Conservation (phyloP, 2,888 invertebrate genomes). For the Zele albiditarsus region DNA sequence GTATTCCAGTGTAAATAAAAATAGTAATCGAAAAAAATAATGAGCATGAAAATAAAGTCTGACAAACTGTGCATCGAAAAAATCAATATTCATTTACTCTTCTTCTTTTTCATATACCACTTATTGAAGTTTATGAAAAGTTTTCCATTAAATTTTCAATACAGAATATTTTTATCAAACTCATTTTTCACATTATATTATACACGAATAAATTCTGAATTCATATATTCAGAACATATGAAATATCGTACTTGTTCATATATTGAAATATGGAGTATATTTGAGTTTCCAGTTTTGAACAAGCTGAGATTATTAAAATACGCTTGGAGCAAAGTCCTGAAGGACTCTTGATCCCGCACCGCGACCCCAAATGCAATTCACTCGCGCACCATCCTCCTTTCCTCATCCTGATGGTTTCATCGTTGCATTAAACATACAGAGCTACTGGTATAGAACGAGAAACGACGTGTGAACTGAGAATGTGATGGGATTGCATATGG, state of each 20-base stretch:
- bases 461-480: neutral
- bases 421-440: conserved; percentile 63
- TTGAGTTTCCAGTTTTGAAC: conserved; percentile 6
- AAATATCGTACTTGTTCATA: neutral
- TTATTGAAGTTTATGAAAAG: no score
- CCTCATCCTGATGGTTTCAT: neutral
- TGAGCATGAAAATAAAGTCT: no score
- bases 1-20: no score
- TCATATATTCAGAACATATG: neutral
- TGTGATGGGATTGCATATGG: neutral
- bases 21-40: no score
- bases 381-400: conserved; percentile 29
- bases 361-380: conserved; percentile 45
- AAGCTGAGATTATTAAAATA: conserved; percentile 43
- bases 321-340: conserved; percentile 30
- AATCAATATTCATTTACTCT: no score
- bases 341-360: conserved; percentile 26
- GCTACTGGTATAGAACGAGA: conserved; percentile 26
- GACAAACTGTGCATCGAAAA: no score
- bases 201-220: neutral
- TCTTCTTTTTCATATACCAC: no score
- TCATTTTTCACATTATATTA: neutral
- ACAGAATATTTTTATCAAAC: neutral
- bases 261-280: neutral
- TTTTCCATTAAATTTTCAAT: no score